Percentiles rank a stretch among this genome's conserved stretches.
Conservation (phyloP, 2,888 invertebrate species). For the Melinaea menophilus region DNA sequence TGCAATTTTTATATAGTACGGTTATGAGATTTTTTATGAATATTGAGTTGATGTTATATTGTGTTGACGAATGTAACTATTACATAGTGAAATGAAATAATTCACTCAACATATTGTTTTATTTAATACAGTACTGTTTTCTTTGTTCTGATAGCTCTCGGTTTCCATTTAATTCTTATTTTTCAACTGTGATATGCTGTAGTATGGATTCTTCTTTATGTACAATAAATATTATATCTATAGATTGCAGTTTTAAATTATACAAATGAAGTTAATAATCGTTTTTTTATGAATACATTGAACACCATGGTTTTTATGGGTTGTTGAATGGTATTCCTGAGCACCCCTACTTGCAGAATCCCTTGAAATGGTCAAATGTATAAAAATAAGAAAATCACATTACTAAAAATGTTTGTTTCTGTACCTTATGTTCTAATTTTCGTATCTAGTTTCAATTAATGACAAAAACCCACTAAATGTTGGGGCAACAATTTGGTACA, state of each 20-base stretch:
- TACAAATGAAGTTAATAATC: neutral
- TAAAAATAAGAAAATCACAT: no score
- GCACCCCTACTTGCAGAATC: no score
- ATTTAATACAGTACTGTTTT: constrained; percentile 29
- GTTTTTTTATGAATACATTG: neutral
- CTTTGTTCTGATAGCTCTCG: constrained; percentile 14
- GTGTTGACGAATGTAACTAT: constrained; percentile 37
- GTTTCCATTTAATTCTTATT: constrained; percentile 25
- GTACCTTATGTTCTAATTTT: no score
- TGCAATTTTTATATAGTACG: constrained; percentile 53
- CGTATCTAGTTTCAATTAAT: no score
- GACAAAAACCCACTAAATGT: no score
- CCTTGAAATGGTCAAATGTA: no score
- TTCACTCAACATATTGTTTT: constrained; percentile 45
- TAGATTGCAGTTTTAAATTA: neutral
- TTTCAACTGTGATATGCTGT: constrained; percentile 29
- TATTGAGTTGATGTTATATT: constrained; percentile 44
- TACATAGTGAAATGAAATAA: constrained; percentile 38
- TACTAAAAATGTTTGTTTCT: no score
- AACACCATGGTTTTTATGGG: neutral
- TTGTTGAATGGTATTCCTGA: no score
- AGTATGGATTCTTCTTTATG: constrained; percentile 2
- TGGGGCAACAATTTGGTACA: no score
- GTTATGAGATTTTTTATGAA: constrained; percentile 40
- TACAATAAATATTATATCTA: neutral